phyloP scores from a whole-genome alignment of 2,888 invertebrate species.

The Yponomeuta sedellus region DNA sequence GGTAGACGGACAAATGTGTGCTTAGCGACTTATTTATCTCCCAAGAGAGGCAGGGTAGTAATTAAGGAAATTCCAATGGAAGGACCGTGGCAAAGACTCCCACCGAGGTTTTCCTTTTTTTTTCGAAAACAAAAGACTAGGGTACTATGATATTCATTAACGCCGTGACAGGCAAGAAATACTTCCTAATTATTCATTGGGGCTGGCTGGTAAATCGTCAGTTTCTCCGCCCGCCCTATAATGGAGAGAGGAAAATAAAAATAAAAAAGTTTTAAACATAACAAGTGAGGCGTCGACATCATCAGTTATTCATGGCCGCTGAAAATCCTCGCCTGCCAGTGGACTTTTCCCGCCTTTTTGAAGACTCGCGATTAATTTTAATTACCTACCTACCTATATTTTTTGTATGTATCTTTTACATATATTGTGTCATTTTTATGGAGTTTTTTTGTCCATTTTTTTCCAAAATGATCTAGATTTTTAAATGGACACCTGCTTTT shows the following conservation, averaged over 20 bases:
- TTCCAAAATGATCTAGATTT: too few species aligned
- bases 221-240: slow-evolving; percentile 46
- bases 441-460: too few species aligned
- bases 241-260: slow-evolving; percentile 63
- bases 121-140: slow-evolving; percentile 18
- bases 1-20: slow-evolving; percentile 65
- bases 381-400: slow-evolving; percentile 14
- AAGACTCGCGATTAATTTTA: not conserved
- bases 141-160: slow-evolving; percentile 69
- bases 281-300: slow-evolving; percentile 59
- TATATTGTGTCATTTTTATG: not conserved
- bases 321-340: slow-evolving; percentile 39
- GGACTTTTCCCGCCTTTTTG: slow-evolving; percentile 18
- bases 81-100: slow-evolving; percentile 25
- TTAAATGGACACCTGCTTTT: too few species aligned
- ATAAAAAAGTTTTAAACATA: slow-evolving; percentile 58
- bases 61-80: slow-evolving; percentile 62
- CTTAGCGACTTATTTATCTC: slow-evolving; percentile 68
- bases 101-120: slow-evolving; percentile 32
- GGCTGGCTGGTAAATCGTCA: slow-evolving; percentile 62
- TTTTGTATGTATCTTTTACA: slow-evolving; percentile 17
- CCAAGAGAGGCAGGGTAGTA: slow-evolving; percentile 42
- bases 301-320: slow-evolving; percentile 64
- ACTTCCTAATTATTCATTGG: slow-evolving; percentile 70
- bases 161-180: slow-evolving; percentile 70